Base-by-base conservation (phyloP, 1,140 invertebrate genomes). In the Gonatopus flavifemur region DNA sequence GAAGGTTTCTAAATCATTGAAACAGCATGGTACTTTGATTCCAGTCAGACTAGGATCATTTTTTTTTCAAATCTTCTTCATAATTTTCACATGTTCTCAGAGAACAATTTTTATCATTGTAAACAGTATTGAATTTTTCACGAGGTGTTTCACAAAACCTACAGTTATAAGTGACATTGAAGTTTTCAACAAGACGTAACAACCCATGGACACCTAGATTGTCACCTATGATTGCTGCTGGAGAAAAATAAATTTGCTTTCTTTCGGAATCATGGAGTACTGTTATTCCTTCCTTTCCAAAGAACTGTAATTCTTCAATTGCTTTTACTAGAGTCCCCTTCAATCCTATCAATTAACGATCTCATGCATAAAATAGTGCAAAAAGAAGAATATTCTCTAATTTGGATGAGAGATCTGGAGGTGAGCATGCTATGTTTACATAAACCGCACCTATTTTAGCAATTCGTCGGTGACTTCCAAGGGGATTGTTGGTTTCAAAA, bases 191-290 rank as follows among this genome's bases (percentile, higher is more conserved):
- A 36, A 58, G 58, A 8, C 55, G 52, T 10, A 58, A 36, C 24
- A 58, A 55, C 12, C 33, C 30, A 48, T 62, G 45, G 3, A 55
- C 30, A 32, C 57, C 54, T 16, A 62, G 38, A 43, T 62, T 62
- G 33, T 62, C 59, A 20, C 59, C 52, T 18, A 55, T 16, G 16
- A 62, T 55, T 16, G 52, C 13, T 8, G 41, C 52, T 1, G 59
- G 35, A 35, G 47, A 20, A 41, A 62, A 62, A 39, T 36, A 51
- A 35, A 62, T 40, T 22, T 33, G 54, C 5, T 21, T 22, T 30
- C n/a, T 31, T 20, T 36, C 16, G n/a, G 18, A 21, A 9, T 54
- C 28, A n/a, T 36, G 25, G 16, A 31, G 30, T 9, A 58, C 36
- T 20, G 39, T n/a, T 25, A 62, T 59, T 18, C 57, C 60, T 15